These are phyloP conservation scores for Penaeus monodon DNA, from an alignment of 2,888 invertebrate species.

Conservation along the genomic window DNA sequence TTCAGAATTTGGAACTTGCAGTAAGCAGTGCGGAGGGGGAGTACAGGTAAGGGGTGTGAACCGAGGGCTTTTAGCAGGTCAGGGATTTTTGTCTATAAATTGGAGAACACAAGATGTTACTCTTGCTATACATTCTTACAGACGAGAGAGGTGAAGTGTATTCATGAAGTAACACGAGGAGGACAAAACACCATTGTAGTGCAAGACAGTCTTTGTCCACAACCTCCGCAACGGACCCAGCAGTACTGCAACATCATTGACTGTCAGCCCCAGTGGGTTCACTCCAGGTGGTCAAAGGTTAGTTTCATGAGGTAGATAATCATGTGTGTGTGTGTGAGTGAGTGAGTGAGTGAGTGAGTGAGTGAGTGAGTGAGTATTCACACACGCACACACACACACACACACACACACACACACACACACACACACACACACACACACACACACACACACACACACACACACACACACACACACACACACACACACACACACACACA, in stretches of 20 bases:
- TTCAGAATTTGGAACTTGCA: constrained; percentile 89
- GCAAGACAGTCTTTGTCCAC: constrained; percentile 93
- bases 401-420: not conserved
- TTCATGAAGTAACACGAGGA: constrained; percentile 87
- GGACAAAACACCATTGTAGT: constrained; percentile 90
- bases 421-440: not conserved
- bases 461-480: not conserved
- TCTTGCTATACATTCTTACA: constrained; percentile 17
- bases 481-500: too few species aligned
- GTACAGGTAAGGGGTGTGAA: constrained; percentile 76
- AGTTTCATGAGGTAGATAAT: constrained; percentile 34
- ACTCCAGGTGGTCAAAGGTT: constrained; percentile 86
- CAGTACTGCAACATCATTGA: constrained; percentile 93
- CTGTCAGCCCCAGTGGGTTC: constrained; percentile 91
- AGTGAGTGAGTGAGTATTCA: too few species aligned
- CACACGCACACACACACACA: too few species aligned
- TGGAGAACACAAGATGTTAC: not conserved
- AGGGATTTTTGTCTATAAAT: too few species aligned
- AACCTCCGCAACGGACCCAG: constrained; percentile 88
- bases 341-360: too few species aligned
- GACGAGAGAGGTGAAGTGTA: constrained; percentile 78
- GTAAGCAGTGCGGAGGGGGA: constrained; percentile 94
- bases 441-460: constrained; percentile 14
- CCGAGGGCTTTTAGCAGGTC: not conserved
- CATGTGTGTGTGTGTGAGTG: too few species aligned